Conservation (phyloP, 2,113 vertebrate species). For the Nothocercus julius region DNA sequence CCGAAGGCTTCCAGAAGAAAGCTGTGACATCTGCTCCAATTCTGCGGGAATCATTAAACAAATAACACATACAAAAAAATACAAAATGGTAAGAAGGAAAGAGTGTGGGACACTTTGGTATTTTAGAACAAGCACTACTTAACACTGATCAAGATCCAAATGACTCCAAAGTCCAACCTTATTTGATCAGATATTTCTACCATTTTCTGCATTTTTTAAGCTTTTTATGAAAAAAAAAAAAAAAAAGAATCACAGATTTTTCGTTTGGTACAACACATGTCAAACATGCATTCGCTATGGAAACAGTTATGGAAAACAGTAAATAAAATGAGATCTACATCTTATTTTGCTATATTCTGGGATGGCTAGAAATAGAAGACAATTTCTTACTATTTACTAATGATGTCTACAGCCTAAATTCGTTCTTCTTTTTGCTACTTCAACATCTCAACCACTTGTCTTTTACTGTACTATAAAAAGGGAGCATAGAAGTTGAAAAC, state of each 20-base stretch:
- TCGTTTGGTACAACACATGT: neutral
- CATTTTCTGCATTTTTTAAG: slow-evolving; percentile 10
- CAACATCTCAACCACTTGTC: slow-evolving; percentile 30
- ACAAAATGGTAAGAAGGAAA: slow-evolving; percentile 48
- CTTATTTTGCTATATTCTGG: slow-evolving; percentile 38
- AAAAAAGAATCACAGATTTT: neutral
- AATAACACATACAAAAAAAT: slow-evolving; percentile 28
- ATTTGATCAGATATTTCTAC: slow-evolving; percentile 33
- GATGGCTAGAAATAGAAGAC: slow-evolving; percentile 30
- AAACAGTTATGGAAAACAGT: neutral
- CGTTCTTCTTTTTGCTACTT: slow-evolving; percentile 58
- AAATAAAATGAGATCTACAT: slow-evolving; percentile 3
- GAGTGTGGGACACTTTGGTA: slow-evolving; percentile 57
- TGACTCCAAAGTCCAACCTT: neutral
- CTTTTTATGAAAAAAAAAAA: neutral
- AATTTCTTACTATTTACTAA: slow-evolving; percentile 38
- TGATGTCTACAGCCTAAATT: neutral
- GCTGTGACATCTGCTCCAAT: neutral
- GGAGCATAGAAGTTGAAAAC: slow-evolving; percentile 37
- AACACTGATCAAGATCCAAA: slow-evolving; percentile 2
- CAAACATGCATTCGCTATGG: neutral
- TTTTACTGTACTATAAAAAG: slow-evolving; percentile 47
- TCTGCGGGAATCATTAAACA: slow-evolving; percentile 34
- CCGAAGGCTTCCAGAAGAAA: neutral
- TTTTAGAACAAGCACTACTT: slow-evolving; percentile 52